Evolutionary conservation across 2,797 vertebrate species (phyloP), one percentile per base, ranked within the genome.

Genomic region (Carapus acus): DNA sequence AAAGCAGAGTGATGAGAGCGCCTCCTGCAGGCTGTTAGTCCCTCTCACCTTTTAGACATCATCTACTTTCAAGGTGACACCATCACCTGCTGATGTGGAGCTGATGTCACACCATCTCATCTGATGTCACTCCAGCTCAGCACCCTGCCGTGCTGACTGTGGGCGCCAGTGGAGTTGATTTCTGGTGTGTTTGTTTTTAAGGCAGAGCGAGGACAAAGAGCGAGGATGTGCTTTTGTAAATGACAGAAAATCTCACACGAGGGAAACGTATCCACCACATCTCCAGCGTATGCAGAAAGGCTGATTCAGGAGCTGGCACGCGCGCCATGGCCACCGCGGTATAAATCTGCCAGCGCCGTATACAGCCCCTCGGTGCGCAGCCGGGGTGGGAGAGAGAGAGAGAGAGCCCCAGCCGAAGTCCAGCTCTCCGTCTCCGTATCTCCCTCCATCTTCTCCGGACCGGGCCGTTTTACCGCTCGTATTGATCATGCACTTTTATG

Each of bases 261-360:
- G 49, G 59, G 37, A 69, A 71, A 39, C n/a, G 64, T 65, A 44
- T 59, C 65, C 49, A 69, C 50, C 58, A 43, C 65, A 44, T 65
- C 54, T 42, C 20, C 46, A 77, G 59, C 56, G 53, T 27, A 29
- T 45, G 20, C 33, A 70, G 54, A 82, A 77, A 57, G 58, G 76
- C 78, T 81, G 77, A 81, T 76, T 79, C 75, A 81, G 80, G 79
- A 77, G 54, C 72, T 83, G 80, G 77, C 76, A 73, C 54, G 39
- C 40, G 6, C 43, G 47, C 48, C 41, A 58, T 58, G 23, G 69
- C 58, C 54, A 69, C 67, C 54, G 70, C 61, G n/a, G 66, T 53
- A 69, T 73, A 83, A 83, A 85, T 86, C 82, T 77, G 62, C 67
- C 62, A 49, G 52, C 34, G 18, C 50, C 14, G 15, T 66, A 59